phyloP scores from a whole-genome alignment of 1,140 invertebrate genomes.

The Temnothorax curvispinosus region DNA sequence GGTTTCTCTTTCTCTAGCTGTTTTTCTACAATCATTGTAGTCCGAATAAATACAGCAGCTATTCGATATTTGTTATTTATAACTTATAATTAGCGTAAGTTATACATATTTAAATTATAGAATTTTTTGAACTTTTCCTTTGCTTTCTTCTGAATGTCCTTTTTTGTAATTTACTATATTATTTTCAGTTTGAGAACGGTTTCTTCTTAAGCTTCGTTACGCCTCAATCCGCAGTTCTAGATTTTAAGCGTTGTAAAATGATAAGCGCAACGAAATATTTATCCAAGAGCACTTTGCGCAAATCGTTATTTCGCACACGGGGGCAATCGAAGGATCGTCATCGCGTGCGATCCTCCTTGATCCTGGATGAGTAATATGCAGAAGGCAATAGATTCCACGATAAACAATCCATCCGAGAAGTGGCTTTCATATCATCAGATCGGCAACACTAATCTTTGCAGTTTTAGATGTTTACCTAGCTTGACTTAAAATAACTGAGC shows the following conservation, averaged over 20 bases:
- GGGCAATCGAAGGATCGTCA: not conserved
- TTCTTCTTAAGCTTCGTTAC: slow-evolving; percentile 11
- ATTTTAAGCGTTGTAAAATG: not conserved
- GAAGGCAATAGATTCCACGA: slow-evolving; percentile 12
- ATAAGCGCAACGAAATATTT: slow-evolving; percentile 37
- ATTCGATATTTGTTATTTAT: not conserved
- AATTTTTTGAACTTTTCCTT: not conserved
- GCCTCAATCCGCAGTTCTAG: not conserved
- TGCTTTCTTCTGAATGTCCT: not conserved
- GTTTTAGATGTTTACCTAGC: not conserved
- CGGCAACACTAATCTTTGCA: not conserved
- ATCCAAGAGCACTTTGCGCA: slow-evolving; percentile 31
- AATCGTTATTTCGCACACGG: slow-evolving; percentile 42
- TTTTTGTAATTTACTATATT: not conserved
- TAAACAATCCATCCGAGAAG: slow-evolving; percentile 12
- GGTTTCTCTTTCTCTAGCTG: not conserved
- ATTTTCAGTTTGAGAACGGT: not conserved
- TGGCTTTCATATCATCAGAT: not conserved
- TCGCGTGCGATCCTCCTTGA: not conserved
- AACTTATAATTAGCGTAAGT: not conserved
- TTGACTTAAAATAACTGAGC: not conserved
- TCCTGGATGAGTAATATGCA: slow-evolving; percentile 37
- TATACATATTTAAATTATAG: not conserved
- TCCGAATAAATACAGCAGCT: not conserved
- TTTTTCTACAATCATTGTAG: not conserved